Evolutionary conservation across 2,797 vertebrate genomes (phyloP).

Genomic region (Leucoraja ocellata): DNA sequence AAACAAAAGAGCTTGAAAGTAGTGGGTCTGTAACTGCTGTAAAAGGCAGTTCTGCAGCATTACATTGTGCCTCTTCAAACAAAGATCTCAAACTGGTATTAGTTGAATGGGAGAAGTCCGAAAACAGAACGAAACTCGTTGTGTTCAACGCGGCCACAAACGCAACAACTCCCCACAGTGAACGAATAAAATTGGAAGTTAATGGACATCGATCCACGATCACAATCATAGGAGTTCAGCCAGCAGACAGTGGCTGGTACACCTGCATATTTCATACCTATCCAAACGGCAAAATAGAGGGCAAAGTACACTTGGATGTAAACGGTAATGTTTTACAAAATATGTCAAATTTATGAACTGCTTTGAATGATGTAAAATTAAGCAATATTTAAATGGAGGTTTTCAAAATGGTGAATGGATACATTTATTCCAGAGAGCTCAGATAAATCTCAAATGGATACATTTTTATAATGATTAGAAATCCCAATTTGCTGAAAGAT

Average conservation of each 20-base stretch:
- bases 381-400: background rate
- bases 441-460: too few relatives aligned
- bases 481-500: background rate
- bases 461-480: background rate
- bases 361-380: background rate
- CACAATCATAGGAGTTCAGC: slow-evolving; percentile 40
- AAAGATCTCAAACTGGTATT: background rate
- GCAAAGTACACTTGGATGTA: slow-evolving; percentile 46
- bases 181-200: background rate
- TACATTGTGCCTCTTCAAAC: background rate
- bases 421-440: background rate
- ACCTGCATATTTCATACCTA: slow-evolving; percentile 47
- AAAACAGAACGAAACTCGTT: background rate
- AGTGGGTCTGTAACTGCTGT: background rate
- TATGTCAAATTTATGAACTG: background rate
- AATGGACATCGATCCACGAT: slow-evolving; percentile 23
- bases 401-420: background rate
- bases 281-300: slow-evolving; percentile 45
- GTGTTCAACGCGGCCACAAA: background rate
- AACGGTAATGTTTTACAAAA: slow-evolving; percentile 32
- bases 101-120: background rate
- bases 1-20: background rate
- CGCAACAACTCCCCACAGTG: too few relatives aligned
- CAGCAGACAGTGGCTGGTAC: slow-evolving; percentile 48
- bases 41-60: background rate